Evolutionary conservation across 2,797 vertebrate genomes (phyloP).

Genomic region (Kryptolebias ocellatus): DNA sequence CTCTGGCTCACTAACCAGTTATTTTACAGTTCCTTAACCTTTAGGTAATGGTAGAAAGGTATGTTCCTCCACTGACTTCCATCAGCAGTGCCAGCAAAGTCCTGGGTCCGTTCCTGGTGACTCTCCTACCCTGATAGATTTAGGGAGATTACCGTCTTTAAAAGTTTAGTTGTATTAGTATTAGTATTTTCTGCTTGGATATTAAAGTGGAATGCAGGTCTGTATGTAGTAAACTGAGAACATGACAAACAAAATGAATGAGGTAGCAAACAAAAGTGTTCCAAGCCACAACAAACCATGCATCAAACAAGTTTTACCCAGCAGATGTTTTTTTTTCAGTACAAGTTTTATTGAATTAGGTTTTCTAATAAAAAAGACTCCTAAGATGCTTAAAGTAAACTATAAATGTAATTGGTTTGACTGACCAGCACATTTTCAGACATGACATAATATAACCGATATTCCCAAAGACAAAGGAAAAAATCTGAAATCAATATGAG

Average conservation of each 20-base stretch:
- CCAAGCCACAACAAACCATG: conserved; percentile 36
- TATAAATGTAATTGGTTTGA: background rate
- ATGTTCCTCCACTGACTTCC: conserved; percentile 33
- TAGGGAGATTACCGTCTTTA: conserved; percentile 9
- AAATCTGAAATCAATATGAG: background rate
- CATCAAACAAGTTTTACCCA: conserved; percentile 22
- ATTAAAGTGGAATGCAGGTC: conserved; percentile 41
- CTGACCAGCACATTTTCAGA: background rate
- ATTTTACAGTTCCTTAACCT: conserved; percentile 62
- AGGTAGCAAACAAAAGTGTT: conserved; percentile 44
- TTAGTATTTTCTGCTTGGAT: conserved; percentile 21
- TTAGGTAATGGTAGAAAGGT: conserved; percentile 45
- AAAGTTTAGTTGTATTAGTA: conserved; percentile 18
- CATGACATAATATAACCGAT: too few species aligned
- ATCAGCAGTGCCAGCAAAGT: conserved; percentile 12
- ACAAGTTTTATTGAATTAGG: background rate
- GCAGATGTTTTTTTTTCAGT: background rate
- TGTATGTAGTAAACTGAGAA: conserved; percentile 43
- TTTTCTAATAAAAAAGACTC: background rate
- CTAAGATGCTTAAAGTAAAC: background rate
- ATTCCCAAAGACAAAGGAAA: background rate
- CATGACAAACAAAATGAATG: conserved; percentile 37
- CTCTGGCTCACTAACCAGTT: conserved; percentile 56
- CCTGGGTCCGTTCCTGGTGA: conserved; percentile 8
- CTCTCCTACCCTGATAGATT: conserved; percentile 3